phyloP scores from a whole-genome alignment of 1,140 invertebrate genomes.

The Drosophila azteca region DNA sequence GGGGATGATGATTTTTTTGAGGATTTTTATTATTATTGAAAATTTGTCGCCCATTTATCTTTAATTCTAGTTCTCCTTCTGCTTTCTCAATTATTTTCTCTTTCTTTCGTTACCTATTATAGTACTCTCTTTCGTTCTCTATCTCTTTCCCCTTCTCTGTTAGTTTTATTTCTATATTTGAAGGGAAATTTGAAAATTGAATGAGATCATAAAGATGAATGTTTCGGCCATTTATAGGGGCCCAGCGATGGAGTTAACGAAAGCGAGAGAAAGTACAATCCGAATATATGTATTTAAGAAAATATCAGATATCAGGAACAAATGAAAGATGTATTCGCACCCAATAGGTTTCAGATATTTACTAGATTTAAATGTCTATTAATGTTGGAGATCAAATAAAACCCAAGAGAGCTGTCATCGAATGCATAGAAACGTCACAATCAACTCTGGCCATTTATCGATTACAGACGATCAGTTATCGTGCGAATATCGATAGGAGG shows the following conservation, averaged over 20 bases:
- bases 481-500: too few species aligned
- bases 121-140: conserved; percentile 14
- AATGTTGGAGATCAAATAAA: too few species aligned
- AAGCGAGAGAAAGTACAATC: not conserved
- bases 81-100: too few species aligned
- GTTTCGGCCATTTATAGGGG: conserved; percentile 24
- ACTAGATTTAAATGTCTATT: too few species aligned
- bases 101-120: not conserved
- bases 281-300: not conserved
- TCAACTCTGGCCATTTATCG: too few species aligned
- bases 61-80: not conserved
- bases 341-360: too few species aligned
- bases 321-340: too few species aligned
- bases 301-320: too few species aligned
- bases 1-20: too few species aligned
- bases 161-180: not conserved
- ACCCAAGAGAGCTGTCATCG: too few species aligned
- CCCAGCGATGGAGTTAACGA: not conserved
- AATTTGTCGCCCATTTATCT: conserved; percentile 42
- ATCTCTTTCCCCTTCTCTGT: not conserved
- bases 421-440: too few species aligned
- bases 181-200: not conserved
- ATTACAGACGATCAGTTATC: too few species aligned
- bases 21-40: conserved; percentile 43
- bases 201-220: conserved; percentile 35